Conservation (phyloP, 2,797 vertebrate species). For the Mus minutoides region DNA sequence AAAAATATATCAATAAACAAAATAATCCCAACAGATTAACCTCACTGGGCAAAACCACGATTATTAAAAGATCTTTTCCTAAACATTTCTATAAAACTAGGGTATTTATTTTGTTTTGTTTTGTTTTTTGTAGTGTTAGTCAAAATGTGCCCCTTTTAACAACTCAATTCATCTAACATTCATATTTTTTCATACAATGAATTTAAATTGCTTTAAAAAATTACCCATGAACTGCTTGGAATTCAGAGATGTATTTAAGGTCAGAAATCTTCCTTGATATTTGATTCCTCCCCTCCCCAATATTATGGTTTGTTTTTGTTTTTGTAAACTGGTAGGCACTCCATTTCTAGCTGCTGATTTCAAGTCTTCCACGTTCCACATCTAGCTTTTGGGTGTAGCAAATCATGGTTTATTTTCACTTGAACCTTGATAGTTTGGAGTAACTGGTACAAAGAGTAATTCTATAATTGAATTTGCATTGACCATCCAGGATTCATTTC, state of each 20-base stretch:
- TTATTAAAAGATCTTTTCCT: conserved; percentile 85
- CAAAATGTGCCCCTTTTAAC: background rate
- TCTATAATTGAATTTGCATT: conserved; percentile 92
- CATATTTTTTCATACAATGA: background rate
- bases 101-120: background rate
- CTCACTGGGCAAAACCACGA: background rate
- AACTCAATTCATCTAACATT: background rate
- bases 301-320: background rate
- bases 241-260: background rate
- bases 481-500: conserved; percentile 90
- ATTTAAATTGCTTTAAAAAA: background rate
- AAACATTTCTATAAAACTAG: conserved; percentile 80
- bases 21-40: background rate
- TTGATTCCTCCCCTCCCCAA: background rate
- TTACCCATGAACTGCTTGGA: background rate
- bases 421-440: conserved; percentile 91
- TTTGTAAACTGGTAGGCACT: background rate
- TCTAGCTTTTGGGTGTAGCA: background rate
- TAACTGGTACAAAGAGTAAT: conserved; percentile 92
- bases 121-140: background rate
- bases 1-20: conserved; percentile 11
- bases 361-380: background rate
- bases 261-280: background rate
- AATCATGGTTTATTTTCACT: background rate
- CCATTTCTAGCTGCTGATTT: too few species aligned